Evolutionary conservation across 2,888 invertebrate genomes (phyloP), one percentile per base, ranked within the genome.

Genomic region (Stictocephala bisonia): DNA sequence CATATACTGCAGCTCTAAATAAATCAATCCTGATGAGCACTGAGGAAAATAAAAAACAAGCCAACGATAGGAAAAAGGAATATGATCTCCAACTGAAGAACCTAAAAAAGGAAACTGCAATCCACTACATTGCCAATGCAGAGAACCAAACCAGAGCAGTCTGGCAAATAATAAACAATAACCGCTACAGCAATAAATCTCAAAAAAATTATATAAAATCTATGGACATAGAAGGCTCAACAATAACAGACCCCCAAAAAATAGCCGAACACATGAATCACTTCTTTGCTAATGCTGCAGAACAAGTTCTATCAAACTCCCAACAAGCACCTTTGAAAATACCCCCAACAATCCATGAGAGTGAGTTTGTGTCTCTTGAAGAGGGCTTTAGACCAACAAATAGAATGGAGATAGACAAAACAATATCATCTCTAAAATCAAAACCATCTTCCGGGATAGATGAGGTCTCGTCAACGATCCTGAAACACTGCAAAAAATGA

Each of bases 211-310:
- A 22, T 31, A 35, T 60, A 3, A 22, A 60, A 60, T 13, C 60
- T 20, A 18, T 60, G 1, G 7, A 60, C 13, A 20, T 60, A 24
- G 22, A 60, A 60, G 60, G 24, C 22, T 40, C 60, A 60, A 40
- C 40, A n/a, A 20, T 22, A 40, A 60, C 60, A 40, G 60, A 60
- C 60, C 60, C 60, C 60, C 20, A 60, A 40, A n/a, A 40, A 40
- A 60, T 60, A 60, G 60, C 3, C n/a, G 60, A 60, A 60, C 40
- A 60, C 24, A 22, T 60, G 40, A 60, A 60, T 26, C 29, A 22
- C 60, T 60, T 60, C 60, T 60, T 60, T 40, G 60, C 60, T 40
- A 60, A 40, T 60, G 40, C 60, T 60, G 60, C 60, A 4, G 60
- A 60, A 20, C 22, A 60, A 40, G 40, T 60, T 40, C 60, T 60